Evolutionary conservation across 2,797 vertebrate genomes (phyloP), one percentile per base, ranked within the genome.

Genomic region (Spinus pinus): DNA sequence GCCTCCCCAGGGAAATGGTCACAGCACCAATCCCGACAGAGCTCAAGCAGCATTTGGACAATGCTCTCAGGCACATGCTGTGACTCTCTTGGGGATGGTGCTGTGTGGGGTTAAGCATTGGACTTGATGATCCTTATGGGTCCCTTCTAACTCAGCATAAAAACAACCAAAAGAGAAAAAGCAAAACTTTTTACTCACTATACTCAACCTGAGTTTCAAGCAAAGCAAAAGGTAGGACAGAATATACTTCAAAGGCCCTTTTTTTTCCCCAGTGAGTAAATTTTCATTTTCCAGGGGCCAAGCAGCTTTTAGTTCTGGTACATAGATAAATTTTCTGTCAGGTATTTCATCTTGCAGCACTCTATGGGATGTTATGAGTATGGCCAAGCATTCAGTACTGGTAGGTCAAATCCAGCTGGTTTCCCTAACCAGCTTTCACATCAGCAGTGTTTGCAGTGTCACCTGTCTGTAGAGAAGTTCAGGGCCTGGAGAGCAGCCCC

Each of bases 201-300:
- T 35, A 73, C 3, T 84, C 60, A 79, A 33, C 9, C 19, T 17
- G n/a, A 83, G 35, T 61, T 66, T 83, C 66, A 75, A 79, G 50
- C 50, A 86, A 57, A 81, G 21, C 12, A 72, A 86, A 75, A 84
- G 9, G 17, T 51, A 87, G 46, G 46, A 47, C 5, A 28, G 44
- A 28, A 56, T 15, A 75, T 58, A 61, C 6, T 67, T 79, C 12
- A 12, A 61, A 54, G 67, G 18, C 7, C n/a, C 27, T 14, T 64
- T 47, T 14, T 2, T 0, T 1, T 1, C 3, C 17, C 3, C n/a
- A 27, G 0, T 50, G 23, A 70, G 13, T 57, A 86, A 74, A 92
- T 28, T 31, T 14, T 14, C 27, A 35, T 50, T 88, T 94, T 84
- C 27, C n/a, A 65, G 39, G 42, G 47, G 19, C 14, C 41, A 74